phyloP scores from a whole-genome alignment of 2,113 vertebrate genomes.

The Spea bombifrons region DNA sequence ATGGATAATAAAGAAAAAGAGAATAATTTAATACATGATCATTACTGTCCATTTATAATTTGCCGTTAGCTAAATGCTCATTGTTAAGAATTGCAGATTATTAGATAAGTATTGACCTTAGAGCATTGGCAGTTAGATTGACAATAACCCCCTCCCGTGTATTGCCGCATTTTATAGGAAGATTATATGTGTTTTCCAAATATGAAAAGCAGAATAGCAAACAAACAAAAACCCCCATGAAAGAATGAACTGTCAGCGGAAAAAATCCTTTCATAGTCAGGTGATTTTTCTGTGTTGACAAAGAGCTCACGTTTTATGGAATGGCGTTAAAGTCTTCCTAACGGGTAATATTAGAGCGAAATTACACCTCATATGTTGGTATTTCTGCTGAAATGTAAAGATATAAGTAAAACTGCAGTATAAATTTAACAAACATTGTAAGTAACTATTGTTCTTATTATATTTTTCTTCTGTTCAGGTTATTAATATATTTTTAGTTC shows the following conservation, averaged over 20 bases:
- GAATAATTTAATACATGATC: neutral
- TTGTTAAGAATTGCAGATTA: no score
- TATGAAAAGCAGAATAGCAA: constrained; percentile 15
- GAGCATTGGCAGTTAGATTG: neutral
- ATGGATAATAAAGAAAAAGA: neutral
- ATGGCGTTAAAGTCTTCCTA: neutral
- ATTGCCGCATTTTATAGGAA: neutral
- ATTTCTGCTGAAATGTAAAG: neutral
- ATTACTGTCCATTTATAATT: no score
- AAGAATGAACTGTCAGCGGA: neutral
- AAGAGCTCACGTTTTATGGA: constrained; percentile 19
- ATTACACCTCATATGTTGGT: neutral
- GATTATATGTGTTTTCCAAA: constrained; percentile 8
- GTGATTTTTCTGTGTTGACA: constrained; percentile 13
- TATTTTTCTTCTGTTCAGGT: no score
- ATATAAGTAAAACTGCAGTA: neutral
- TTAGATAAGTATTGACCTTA: neutral
- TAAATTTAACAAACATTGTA: neutral
- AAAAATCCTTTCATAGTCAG: neutral
- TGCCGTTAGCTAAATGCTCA: no score
- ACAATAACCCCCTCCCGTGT: neutral
- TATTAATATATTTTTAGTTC: no score
- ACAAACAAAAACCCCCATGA: neutral
- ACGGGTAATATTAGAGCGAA: neutral
- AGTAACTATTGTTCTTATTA: no score